Evolutionary conservation across 2,113 vertebrate genomes (phyloP).

Genomic region (Aptenodytes patagonicus): DNA sequence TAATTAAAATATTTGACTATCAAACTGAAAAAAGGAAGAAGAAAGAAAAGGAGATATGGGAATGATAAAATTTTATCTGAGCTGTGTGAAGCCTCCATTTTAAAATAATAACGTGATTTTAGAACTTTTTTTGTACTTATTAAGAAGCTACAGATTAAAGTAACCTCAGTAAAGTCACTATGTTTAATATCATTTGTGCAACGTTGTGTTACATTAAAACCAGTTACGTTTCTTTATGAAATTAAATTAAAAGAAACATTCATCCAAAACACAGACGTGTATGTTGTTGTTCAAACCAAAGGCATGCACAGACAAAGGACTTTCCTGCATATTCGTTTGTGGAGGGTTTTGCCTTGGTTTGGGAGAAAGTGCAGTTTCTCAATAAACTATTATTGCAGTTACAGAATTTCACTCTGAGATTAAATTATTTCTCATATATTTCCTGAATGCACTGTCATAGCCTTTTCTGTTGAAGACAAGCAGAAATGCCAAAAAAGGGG

Average conservation of each 20-base stretch:
- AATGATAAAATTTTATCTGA: not conserved
- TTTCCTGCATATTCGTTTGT: not conserved
- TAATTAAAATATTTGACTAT: not conserved
- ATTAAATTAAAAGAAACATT: not conserved
- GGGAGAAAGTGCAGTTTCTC: not conserved
- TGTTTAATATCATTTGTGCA: not conserved
- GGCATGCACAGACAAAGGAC: not conserved
- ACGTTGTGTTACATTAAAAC: accelerated
- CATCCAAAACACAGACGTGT: not conserved
- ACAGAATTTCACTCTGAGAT: not conserved
- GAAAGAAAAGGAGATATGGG: not conserved
- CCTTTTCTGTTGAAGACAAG: not conserved
- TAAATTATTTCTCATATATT: not conserved
- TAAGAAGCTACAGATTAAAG: not conserved
- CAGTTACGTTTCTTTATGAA: not conserved
- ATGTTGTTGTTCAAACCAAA: not conserved
- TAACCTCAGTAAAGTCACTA: not conserved
- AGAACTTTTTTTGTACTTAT: not conserved
- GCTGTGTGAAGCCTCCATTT: not conserved
- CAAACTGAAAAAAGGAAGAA: not conserved
- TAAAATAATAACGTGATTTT: not conserved
- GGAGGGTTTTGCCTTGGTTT: not conserved
- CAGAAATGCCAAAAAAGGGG: not conserved
- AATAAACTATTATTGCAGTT: not conserved
- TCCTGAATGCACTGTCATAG: not conserved